phyloP scores from a whole-genome alignment of 2,888 invertebrate species.

The Caenorhabditis parvicauda region DNA sequence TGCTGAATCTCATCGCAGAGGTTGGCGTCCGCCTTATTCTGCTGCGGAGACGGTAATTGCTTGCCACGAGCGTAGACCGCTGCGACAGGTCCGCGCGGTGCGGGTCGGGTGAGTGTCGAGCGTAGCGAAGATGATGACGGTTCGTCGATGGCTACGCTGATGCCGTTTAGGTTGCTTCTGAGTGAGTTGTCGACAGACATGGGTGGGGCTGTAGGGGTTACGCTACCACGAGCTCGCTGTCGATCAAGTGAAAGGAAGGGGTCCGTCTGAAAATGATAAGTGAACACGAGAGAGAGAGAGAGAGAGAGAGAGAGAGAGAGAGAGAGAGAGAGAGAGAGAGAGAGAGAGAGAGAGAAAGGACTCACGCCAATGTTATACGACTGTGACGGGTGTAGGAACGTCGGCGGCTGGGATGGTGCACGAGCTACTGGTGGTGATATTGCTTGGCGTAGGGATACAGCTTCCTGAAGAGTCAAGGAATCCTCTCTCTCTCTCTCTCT shows the following conservation, averaged over 20 bases:
- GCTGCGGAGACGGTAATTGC: slow-evolving; percentile 1
- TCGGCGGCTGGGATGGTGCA: slow-evolving; percentile 28
- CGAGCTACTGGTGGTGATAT: slow-evolving; percentile 23
- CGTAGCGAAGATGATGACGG: neutral
- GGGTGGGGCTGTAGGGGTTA: slow-evolving; percentile 43
- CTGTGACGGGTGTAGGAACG: slow-evolving; percentile 19
- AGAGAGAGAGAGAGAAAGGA: too few relatives aligned
- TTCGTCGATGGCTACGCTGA: slow-evolving; percentile 5
- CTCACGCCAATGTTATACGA: too few relatives aligned
- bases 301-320: too few relatives aligned
- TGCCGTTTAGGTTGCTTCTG: slow-evolving; percentile 16
- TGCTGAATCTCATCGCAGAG: slow-evolving; percentile 31
- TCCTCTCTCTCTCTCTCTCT: too few relatives aligned
- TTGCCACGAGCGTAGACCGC: slow-evolving; percentile 28
- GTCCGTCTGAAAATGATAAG: neutral
- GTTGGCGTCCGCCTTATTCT: slow-evolving; percentile 7
- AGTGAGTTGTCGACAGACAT: slow-evolving; percentile 30
- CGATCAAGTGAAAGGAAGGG: slow-evolving; percentile 14
- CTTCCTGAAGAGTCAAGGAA: slow-evolving; percentile 8
- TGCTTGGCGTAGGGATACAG: slow-evolving; percentile 15
- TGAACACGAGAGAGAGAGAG: slow-evolving; percentile 3
- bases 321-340: too few relatives aligned
- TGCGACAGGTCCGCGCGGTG: slow-evolving; percentile 23
- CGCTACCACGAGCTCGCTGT: slow-evolving; percentile 13
- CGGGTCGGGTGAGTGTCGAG: slow-evolving; percentile 2